phyloP scores from a whole-genome alignment of 2,797 vertebrate genomes.

The Hemitrygon akajei region DNA sequence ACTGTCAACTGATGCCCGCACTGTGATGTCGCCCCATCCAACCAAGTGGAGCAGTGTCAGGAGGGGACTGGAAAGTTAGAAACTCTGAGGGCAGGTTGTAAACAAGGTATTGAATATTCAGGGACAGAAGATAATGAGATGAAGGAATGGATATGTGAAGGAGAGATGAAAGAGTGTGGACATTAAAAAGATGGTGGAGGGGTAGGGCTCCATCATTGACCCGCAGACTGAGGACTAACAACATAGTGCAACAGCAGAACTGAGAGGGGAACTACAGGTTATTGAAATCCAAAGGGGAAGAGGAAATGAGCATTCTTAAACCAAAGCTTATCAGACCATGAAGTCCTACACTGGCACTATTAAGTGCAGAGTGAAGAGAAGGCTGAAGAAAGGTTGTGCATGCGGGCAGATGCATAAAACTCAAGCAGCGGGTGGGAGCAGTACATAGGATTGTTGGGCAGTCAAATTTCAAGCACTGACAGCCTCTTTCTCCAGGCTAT shows the following conservation, averaged over 20 bases:
- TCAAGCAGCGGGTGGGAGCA: not conserved
- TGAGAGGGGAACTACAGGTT: not conserved
- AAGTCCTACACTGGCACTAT: not conserved
- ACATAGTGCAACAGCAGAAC: not conserved
- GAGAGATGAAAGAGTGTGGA: not conserved
- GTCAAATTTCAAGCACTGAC: not conserved
- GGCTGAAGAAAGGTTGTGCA: not conserved
- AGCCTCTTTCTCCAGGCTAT: not conserved
- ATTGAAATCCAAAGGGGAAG: not conserved
- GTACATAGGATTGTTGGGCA: not conserved
- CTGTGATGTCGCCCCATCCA: not conserved
- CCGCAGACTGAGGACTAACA: not conserved
- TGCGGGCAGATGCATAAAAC: not conserved
- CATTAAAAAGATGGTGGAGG: not conserved
- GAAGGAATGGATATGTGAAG: not conserved
- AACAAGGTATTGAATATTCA: not conserved
- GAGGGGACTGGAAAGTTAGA: not conserved
- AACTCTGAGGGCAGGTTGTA: not conserved
- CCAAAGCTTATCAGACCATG: not conserved
- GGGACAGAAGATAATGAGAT: not conserved
- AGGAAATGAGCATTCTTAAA: not conserved
- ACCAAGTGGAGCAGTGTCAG: not conserved
- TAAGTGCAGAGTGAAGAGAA: not conserved
- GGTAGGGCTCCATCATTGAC: not conserved
- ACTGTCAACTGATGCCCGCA: fast-evolving